Conservation (phyloP, 2,797 vertebrate species). For the Steatocranus sp. region DNA sequence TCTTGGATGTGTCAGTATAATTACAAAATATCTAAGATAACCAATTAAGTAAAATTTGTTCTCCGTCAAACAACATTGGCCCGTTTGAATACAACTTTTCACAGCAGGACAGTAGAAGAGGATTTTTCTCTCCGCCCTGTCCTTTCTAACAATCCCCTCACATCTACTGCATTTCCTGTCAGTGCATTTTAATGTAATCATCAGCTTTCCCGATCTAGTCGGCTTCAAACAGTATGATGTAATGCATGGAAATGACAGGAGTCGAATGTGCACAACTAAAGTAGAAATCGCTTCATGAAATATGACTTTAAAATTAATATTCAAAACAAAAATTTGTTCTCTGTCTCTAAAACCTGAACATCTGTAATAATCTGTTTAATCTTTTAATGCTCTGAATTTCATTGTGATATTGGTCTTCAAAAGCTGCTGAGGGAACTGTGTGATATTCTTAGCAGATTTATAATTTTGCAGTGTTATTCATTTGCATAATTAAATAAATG, state of each 20-base stretch:
- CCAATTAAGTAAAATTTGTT: background rate
- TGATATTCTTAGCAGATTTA: background rate
- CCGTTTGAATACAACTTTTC: background rate
- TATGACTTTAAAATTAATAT: background rate
- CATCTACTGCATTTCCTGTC: background rate
- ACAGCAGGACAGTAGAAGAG: background rate
- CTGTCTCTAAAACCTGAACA: background rate
- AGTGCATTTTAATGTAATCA: background rate
- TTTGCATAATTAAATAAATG: background rate
- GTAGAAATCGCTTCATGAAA: background rate
- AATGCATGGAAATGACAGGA: slow-evolving; percentile 15
- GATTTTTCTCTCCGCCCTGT: background rate
- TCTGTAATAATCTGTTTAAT: background rate
- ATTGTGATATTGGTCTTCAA: background rate
- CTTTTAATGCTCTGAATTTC: background rate
- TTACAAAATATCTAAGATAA: background rate
- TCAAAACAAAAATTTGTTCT: background rate
- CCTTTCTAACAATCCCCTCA: background rate
- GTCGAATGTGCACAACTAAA: background rate
- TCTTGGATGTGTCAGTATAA: background rate
- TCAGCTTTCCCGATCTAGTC: background rate
- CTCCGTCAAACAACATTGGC: background rate
- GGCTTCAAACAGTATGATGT: slow-evolving; percentile 27
- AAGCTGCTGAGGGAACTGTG: background rate
- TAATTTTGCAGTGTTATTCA: background rate